phyloP scores from a whole-genome alignment of 1,140 invertebrate species.

The Euschistus heros region DNA sequence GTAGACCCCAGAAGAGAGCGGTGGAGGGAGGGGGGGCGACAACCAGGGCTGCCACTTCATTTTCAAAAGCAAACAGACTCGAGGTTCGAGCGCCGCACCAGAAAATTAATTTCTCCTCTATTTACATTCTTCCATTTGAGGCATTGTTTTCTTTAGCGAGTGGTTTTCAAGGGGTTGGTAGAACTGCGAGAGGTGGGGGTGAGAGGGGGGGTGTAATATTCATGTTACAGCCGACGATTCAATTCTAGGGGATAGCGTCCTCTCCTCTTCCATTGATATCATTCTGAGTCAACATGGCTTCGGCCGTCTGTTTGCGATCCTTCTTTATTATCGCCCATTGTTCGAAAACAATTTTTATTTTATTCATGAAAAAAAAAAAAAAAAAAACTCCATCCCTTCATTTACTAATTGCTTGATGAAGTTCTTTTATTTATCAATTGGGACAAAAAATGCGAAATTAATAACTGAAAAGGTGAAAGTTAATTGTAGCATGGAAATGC shows the following conservation, averaged over 20 bases:
- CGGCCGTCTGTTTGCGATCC: background rate
- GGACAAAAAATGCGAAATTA: no score
- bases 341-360: no score
- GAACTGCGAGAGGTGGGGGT: background rate
- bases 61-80: constrained; percentile 6
- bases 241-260: background rate
- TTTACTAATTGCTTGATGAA: no score
- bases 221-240: background rate
- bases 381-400: no score
- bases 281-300: background rate
- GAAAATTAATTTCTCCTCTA: constrained; percentile 5
- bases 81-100: background rate
- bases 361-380: no score
- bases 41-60: background rate
- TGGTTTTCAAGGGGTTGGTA: background rate
- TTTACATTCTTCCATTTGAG: constrained; percentile 6
- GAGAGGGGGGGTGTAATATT: background rate
- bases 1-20: no score
- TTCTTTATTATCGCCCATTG: background rate
- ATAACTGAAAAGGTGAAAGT: no score
- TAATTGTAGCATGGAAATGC: no score
- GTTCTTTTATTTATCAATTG: no score
- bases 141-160: background rate
- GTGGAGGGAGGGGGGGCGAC: no score
- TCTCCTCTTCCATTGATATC: background rate